A percentile compares a stretch with the other conserved stretches of the same genome.
phyloP scores from a whole-genome alignment of 2,888 invertebrate species.

The Lacanobia oleracea region DNA sequence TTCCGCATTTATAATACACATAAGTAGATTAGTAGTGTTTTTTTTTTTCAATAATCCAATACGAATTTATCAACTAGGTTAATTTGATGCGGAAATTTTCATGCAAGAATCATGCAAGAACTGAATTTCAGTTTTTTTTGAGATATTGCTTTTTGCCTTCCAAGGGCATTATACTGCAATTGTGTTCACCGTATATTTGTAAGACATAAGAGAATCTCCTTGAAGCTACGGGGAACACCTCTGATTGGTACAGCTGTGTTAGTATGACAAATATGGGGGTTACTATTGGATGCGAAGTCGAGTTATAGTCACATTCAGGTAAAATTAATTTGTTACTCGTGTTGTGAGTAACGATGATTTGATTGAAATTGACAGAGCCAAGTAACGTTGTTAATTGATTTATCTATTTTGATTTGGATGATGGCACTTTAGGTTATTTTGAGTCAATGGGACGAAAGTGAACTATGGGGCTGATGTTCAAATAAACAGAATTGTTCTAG shows the following conservation, averaged over 20 bases:
- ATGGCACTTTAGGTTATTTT: too few relatives aligned
- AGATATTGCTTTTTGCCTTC: too few relatives aligned
- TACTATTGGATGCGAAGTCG: constrained; percentile 49
- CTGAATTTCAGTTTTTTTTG: too few relatives aligned
- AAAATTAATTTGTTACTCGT: background rate
- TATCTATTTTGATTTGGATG: background rate
- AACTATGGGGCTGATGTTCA: too few relatives aligned
- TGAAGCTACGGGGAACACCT: constrained; percentile 30
- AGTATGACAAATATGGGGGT: constrained; percentile 43
- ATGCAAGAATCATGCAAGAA: too few relatives aligned
- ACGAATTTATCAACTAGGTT: too few relatives aligned
- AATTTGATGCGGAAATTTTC: too few relatives aligned
- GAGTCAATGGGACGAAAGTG: too few relatives aligned
- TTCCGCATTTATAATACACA: too few relatives aligned
- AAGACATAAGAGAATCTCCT: constrained; percentile 51
- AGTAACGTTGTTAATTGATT: background rate
- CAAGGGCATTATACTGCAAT: constrained; percentile 33
- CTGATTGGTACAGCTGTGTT: constrained; percentile 59
- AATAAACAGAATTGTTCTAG: too few relatives aligned
- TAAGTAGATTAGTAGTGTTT: too few relatives aligned
- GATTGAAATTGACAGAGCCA: background rate
- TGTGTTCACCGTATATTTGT: constrained; percentile 41
- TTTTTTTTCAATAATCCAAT: too few relatives aligned
- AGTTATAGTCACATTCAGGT: constrained; percentile 14
- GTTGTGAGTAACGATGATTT: background rate